Evolutionary conservation across 2,888 invertebrate genomes (phyloP).

Genomic region (Drosophila mimica): DNA sequence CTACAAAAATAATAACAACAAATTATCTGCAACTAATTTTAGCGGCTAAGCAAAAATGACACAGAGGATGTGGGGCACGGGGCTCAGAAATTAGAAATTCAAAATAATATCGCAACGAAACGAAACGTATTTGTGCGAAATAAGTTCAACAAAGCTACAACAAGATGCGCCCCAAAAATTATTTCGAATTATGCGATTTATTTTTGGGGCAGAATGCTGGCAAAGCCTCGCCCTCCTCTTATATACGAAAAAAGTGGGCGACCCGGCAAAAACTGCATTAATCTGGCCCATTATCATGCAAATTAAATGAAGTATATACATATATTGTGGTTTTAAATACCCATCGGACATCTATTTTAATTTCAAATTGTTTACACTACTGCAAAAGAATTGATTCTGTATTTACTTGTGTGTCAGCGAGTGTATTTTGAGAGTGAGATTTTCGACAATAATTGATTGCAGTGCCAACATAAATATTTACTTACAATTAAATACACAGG

Average conservation of each 20-base stretch:
- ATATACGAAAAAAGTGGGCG: slow-evolving; percentile 46
- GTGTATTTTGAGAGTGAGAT: slow-evolving; percentile 9
- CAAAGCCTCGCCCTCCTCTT: slow-evolving; percentile 2
- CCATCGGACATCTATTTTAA: slow-evolving; percentile 42
- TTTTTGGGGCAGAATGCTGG: slow-evolving; percentile 51
- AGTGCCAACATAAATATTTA: slow-evolving; percentile 5
- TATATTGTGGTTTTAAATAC: slow-evolving; percentile 48
- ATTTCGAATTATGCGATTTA: slow-evolving; percentile 71
- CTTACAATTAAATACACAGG: slow-evolving; percentile 1
- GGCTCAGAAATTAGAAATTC: slow-evolving; percentile 35
- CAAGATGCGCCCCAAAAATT: slow-evolving; percentile 49
- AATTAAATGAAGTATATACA: slow-evolving; percentile 63
- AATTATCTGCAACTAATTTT: slow-evolving; percentile 70
- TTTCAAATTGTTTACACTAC: slow-evolving; percentile 51
- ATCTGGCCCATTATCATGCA: slow-evolving; percentile 62
- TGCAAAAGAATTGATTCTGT: slow-evolving; percentile 10
- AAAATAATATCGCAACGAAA: slow-evolving; percentile 39
- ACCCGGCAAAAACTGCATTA: slow-evolving; percentile 45
- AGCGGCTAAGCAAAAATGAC: slow-evolving; percentile 43
- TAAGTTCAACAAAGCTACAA: slow-evolving; percentile 66
- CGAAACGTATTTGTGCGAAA: slow-evolving; percentile 33
- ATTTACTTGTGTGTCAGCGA: not conserved
- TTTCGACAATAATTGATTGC: slow-evolving; percentile 10
- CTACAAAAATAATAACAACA: slow-evolving; percentile 38
- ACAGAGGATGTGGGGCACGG: not conserved